These are phyloP conservation scores for Schrankia costaestrigalis DNA, from an alignment of 2,888 invertebrate species.

Conservation along the genomic window DNA sequence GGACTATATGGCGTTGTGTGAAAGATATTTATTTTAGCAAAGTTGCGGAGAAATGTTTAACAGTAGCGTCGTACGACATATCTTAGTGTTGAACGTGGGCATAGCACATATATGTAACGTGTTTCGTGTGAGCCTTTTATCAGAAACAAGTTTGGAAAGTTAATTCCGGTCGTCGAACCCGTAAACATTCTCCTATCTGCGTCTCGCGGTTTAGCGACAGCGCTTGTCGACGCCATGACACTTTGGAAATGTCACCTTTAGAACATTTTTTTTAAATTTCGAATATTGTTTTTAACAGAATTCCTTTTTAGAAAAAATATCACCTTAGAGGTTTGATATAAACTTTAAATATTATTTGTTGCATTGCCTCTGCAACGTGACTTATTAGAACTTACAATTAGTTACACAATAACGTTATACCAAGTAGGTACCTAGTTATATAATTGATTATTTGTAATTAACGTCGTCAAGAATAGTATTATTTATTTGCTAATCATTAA, in stretches of 20 bases:
- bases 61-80: constrained; percentile 24
- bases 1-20: background rate
- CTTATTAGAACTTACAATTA: too few species aligned
- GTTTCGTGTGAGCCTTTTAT: constrained; percentile 53
- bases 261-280: constrained; percentile 18
- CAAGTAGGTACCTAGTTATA: too few species aligned
- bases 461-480: too few species aligned
- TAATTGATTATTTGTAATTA: too few species aligned
- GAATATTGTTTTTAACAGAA: constrained; percentile 14
- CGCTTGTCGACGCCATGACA: constrained; percentile 16
- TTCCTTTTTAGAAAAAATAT: constrained; percentile 17
- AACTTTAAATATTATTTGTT: too few species aligned
- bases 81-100: constrained; percentile 20
- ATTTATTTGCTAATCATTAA: too few species aligned
- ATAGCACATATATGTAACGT: constrained; percentile 37
- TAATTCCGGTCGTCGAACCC: constrained; percentile 61
- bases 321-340: constrained; percentile 11
- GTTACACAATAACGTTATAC: too few species aligned
- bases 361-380: too few species aligned
- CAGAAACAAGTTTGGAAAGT: constrained; percentile 73
- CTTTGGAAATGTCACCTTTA: constrained; percentile 18
- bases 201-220: constrained; percentile 52
- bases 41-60: constrained; percentile 7
- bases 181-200: constrained; percentile 56
- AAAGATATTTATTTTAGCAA: constrained; percentile 1